Evolutionary conservation across 2,888 invertebrate genomes (phyloP), one percentile per base, ranked within the genome.

Genomic region (Drosophila falleni): DNA sequence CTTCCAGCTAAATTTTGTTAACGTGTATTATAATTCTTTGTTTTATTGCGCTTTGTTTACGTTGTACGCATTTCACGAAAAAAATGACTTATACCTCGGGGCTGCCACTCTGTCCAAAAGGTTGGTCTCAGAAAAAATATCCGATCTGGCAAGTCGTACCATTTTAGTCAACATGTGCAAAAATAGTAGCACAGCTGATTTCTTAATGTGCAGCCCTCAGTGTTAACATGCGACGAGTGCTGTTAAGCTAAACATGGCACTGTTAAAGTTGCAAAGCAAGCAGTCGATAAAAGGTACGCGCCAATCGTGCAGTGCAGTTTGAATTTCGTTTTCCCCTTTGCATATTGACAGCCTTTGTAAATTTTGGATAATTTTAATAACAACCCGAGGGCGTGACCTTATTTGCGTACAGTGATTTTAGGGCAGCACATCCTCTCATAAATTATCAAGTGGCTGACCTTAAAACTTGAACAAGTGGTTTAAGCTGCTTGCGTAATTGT

Each of bases 401-500:
- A 78, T 78, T 76, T 62, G 35, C 19, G 19, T 49, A 23, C 23
- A 13, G 39, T 31, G 74, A 78, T 78, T 78, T 62, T 35, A 39
- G 42, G 49, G 37, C 62, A 68, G n/a, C 54, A 44, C 11, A 66
- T 87, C 84, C 81, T 74, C 51, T 67, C 66, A 55, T 56, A 71
- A 78, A 68, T 74, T 33, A 37, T 15, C 11, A 65, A 60, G 49
- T 63, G 64, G 53, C 33, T 73, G 68, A 73, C 83, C 86, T 86
- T 80, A 80, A 74, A 49, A 23, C 23, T 3, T 19, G 19, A 49
- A 64, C 64, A 61, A 69, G 78, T 64, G 46, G 16, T 51, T 61
- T 54, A 71, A 61, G 44, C 53, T 54, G 78, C 74, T 76, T 76
- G 60, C 78, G 78, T 78, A 76, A 76, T 78, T 73, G 53, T 63